Evolutionary conservation across 2,797 vertebrate species (phyloP), one percentile per base, ranked within the genome.

Genomic region (Sebastes elongatus): DNA sequence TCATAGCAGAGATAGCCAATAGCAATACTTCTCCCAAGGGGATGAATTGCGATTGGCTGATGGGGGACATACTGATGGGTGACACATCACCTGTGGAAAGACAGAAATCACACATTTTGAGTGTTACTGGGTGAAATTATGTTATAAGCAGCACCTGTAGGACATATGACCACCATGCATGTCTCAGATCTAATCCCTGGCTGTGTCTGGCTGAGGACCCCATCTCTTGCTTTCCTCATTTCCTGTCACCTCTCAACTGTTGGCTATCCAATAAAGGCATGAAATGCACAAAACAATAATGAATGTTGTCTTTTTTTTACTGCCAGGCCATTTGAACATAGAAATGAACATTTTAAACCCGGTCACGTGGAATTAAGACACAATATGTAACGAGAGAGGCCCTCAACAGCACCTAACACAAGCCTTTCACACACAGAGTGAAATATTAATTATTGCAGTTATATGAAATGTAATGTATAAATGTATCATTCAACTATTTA

Each of bases 1-100:
- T 99, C 97, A 99, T 98, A 90, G 98, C 97, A 62, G 98, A 99
- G 95, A 99, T 98, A 94, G 98, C 99, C 97, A 99, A 95, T 95
- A 98, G 97, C 93, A 99, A 96, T 93, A 99, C 99, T 90, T 99
- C 98, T 92, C 98, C 98, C 90, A 99, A 97, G 81, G 98, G 99
- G 92, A 99, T 99, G 93, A 99, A 99, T 95, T 99, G 99, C 72
- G 99, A 99, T 89, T 99, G 99, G 95, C 98, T 99, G 96, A 99
- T 99, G 83, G 98, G 98, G 95, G 98, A 99, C 98, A 99, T 99
- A 93, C 97, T 99, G 97, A 99, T 99, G 73, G 98, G 98, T 80
- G 98, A 99, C 86, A 99, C 98, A 99, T 99, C 99, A 98, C 98
- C 99, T 99, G 95, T 59, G 86, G 91, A 94, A 81, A 88, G n/a